Base-by-base conservation (phyloP, 2,113 vertebrate genomes). In the Trinectes maculatus region DNA sequence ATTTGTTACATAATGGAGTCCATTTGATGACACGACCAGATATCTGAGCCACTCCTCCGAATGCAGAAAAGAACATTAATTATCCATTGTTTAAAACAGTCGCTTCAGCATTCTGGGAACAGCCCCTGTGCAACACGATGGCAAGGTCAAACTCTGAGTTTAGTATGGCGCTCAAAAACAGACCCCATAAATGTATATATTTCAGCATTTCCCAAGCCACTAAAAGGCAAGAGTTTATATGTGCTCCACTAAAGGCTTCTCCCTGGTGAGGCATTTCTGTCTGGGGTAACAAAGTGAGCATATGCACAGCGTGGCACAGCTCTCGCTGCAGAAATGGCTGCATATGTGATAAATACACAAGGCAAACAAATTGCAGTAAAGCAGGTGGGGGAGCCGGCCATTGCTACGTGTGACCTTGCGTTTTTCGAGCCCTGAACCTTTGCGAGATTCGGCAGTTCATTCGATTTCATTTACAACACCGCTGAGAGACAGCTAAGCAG, bases 181-280 rank as follows among this genome's bases (percentile, higher is more conserved):
- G 59, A 51, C 48, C 62, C 66, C 54, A 54, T 85, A 82, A 86
- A 85, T 80, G 80, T 47, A 77, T 81, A 71, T 64, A 70, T 85
- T 85, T 63, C 72, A 79, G 71, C 58, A 71, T 84, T 80, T 63
- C 82, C 80, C 72, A 33, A 72, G 80, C 82, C 60, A 70, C 79
- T 89, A 87, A 87, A 77, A 86, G 65, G 62, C 66, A 61, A 63
- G 72, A 79, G 78, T 88, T 90, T 85, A 88, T 82, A 72, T 82
- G 77, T 71, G 76, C 79, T 77, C 74, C 57, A 77, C 78, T 85
- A 85, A 87, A 84, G 85, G 63, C 72, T 86, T 83, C 59, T 89
- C 86, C 84, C 88, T 55, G 51, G 85, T 84, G 86, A 80, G 79
- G 51, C 81, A 79, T 89, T 83, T 66, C 82, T 87, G 84, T 88